phyloP scores from a whole-genome alignment of 2,797 vertebrate genomes.

The Psittacula echo region DNA sequence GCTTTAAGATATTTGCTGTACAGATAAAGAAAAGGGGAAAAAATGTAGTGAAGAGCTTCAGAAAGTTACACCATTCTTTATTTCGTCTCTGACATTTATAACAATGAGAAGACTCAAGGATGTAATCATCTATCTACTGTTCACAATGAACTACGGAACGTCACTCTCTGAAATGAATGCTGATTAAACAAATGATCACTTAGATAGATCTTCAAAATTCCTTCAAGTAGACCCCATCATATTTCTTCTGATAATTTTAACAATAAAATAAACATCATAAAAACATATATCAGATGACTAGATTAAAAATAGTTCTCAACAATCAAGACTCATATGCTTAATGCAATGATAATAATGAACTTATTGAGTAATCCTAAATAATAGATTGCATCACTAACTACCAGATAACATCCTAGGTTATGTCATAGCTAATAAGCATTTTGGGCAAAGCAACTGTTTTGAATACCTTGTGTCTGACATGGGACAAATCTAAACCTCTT shows the following conservation, averaged over 20 bases:
- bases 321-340: not conserved
- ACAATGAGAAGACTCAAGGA: not conserved
- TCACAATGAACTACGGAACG: not conserved
- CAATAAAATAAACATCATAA: not conserved
- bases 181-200: not conserved
- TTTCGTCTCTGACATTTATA: not conserved
- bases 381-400: not conserved
- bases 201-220: not conserved
- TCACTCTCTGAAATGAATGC: not conserved
- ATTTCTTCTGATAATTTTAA: not conserved
- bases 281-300: constrained; percentile 25
- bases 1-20: not conserved
- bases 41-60: not conserved
- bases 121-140: not conserved
- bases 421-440: constrained; percentile 3
- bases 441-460: not conserved
- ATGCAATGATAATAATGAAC: not conserved
- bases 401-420: not conserved
- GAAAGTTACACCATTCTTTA: not conserved
- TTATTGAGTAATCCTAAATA: not conserved
- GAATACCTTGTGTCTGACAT: not conserved
- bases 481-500: not conserved
- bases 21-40: not conserved
- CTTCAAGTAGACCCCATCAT: not conserved
- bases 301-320: constrained; percentile 3